phyloP scores from a whole-genome alignment of 2,797 vertebrate species.

The Pelochelys cantorii region DNA sequence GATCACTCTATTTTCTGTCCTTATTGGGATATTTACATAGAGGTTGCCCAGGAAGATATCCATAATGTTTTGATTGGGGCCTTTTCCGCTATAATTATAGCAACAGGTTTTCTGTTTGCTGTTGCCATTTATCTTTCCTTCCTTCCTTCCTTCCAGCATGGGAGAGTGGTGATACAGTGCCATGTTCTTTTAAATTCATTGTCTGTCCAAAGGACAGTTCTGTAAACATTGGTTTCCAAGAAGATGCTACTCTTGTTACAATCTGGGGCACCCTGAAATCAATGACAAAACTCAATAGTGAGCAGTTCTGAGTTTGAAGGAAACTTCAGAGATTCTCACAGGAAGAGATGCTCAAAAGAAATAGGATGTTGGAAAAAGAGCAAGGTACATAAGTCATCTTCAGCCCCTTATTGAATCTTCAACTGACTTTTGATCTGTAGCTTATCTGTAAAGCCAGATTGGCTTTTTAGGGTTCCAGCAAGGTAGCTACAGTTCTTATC shows the following conservation, averaged over 20 bases:
- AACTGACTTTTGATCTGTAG: background rate
- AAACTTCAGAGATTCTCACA: background rate
- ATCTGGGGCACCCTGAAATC: background rate
- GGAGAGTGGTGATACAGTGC: background rate
- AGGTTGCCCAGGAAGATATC: constrained; percentile 51
- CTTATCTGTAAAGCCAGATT: background rate
- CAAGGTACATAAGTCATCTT: background rate
- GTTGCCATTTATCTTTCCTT: background rate
- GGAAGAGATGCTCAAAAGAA: background rate
- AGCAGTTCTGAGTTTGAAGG: background rate
- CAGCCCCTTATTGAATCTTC: background rate
- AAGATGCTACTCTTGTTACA: background rate
- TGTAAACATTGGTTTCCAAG: background rate
- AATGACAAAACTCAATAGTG: background rate
- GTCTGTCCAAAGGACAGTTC: background rate
- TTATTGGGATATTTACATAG: constrained; percentile 53
- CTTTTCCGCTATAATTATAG: constrained; percentile 34
- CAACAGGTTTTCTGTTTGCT: constrained; percentile 27
- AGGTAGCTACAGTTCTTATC: background rate
- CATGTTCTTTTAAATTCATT: background rate
- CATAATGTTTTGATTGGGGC: constrained; percentile 46
- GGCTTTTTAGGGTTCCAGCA: background rate
- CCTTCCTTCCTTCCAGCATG: constrained; percentile 8
- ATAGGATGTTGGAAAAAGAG: background rate
- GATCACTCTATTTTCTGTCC: constrained; percentile 34